These are phyloP conservation scores for Zaprionus nigranus DNA, from an alignment of 1,140 invertebrate genomes.

Conservation along the genomic window DNA sequence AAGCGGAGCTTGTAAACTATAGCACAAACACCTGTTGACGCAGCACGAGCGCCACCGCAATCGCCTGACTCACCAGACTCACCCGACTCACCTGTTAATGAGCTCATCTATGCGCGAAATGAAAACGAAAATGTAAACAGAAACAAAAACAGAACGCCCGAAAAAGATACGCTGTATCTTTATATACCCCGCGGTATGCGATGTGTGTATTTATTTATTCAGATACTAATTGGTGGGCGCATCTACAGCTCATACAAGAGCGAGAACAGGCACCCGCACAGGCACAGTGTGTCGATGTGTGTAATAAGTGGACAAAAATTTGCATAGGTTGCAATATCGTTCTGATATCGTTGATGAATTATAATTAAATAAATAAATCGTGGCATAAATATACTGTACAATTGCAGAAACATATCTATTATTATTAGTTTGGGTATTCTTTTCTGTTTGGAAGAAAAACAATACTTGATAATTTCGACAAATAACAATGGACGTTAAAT, in stretches of 20 bases:
- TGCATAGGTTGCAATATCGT: too few relatives aligned
- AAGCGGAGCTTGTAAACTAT: constrained; percentile 27
- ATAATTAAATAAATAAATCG: too few relatives aligned
- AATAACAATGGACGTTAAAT: too few relatives aligned
- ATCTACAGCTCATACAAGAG: constrained; percentile 15
- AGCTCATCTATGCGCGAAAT: constrained; percentile 48
- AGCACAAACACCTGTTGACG: constrained; percentile 51
- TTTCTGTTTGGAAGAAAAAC: too few relatives aligned
- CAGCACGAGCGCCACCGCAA: constrained; percentile 23
- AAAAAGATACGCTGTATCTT: constrained; percentile 16
- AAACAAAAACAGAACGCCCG: constrained; percentile 26
- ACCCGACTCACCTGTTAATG: constrained; percentile 56
- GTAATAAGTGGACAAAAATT: neutral
- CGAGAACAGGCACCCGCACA: neutral
- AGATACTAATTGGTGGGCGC: constrained; percentile 37
- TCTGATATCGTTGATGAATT: neutral
- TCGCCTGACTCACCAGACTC: constrained; percentile 54
- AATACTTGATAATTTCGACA: too few relatives aligned
- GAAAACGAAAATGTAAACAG: constrained; percentile 13
- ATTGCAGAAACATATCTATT: too few relatives aligned
- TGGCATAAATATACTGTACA: neutral
- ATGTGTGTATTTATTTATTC: constrained; percentile 24
- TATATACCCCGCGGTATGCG: constrained; percentile 13
- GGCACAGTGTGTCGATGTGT: neutral
- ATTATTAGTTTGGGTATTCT: too few relatives aligned